These are phyloP conservation scores for Drosophila engyochracea DNA, from an alignment of 2,888 invertebrate species.

Conservation along the genomic window DNA sequence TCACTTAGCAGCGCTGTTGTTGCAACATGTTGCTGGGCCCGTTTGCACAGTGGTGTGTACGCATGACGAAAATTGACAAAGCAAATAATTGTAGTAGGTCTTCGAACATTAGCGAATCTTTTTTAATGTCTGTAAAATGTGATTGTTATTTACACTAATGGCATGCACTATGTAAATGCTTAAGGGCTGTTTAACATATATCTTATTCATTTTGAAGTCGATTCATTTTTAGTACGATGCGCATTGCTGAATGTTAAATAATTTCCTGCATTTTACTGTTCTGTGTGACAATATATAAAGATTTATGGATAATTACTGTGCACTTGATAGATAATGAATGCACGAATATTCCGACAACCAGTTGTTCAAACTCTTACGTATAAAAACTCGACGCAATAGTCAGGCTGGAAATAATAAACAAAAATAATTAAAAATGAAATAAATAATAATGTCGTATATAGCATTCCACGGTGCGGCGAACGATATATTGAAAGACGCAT, in stretches of 20 bases:
- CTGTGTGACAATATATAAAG: not conserved
- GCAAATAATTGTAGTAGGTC: no score
- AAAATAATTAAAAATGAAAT: no score
- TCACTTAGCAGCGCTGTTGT: constrained; percentile 50
- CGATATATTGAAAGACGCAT: constrained; percentile 47
- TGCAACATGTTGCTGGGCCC: constrained; percentile 55
- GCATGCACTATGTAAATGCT: not conserved
- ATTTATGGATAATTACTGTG: constrained; percentile 4
- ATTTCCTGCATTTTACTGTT: not conserved
- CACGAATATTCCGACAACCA: not conserved
- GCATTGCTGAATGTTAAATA: not conserved
- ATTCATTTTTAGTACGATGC: not conserved
- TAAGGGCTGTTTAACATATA: not conserved
- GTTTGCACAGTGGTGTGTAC: constrained; percentile 42
- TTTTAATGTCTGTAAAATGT: not conserved
- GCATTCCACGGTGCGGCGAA: constrained; percentile 36
- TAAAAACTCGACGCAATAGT: not conserved
- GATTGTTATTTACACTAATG: not conserved
- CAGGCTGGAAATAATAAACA: not conserved
- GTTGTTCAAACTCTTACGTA: not conserved
- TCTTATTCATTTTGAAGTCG: not conserved
- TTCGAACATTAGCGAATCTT: not conserved
- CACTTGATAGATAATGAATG: not conserved
- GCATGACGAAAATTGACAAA: not conserved
- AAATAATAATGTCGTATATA: no score